Evolutionary conservation across 2,888 invertebrate species (phyloP).

Genomic region (Thelaira solivaga): DNA sequence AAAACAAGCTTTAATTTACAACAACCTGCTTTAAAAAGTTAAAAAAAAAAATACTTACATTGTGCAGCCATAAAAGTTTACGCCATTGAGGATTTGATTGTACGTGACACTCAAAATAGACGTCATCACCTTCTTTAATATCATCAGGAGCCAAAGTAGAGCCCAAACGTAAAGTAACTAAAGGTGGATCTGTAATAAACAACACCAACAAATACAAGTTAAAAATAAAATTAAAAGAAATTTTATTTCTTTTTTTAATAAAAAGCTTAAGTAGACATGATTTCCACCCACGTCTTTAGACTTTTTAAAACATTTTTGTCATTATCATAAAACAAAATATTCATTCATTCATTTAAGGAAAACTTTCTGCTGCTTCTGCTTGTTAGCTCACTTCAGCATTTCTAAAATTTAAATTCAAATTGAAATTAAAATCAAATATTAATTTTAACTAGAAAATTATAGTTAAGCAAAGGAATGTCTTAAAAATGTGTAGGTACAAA

Average conservation of each 20-base stretch:
- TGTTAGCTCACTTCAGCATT: neutral
- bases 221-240: neutral
- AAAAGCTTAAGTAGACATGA: too few species aligned
- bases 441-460: neutral
- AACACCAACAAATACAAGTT: conserved; percentile 69
- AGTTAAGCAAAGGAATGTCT: neutral
- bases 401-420: neutral
- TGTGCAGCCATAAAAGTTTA: conserved; percentile 90
- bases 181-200: conserved; percentile 85
- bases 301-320: conserved; percentile 25
- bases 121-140: conserved; percentile 95
- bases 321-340: conserved; percentile 1
- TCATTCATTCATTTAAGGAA: neutral
- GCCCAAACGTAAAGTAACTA: conserved; percentile 88
- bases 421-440: neutral
- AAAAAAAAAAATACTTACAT: conserved; percentile 81
- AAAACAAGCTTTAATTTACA: too few species aligned
- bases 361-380: neutral
- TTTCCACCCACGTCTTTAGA: conserved; percentile 4
- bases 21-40: neutral
- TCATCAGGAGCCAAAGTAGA: conserved; percentile 90
- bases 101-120: conserved; percentile 95
- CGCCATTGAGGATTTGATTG: conserved; percentile 91
- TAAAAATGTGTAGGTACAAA: neutral
- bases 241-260: neutral